Percentiles rank a stretch among this genome's conserved stretches.
phyloP scores from a whole-genome alignment of 1,140 invertebrate species.

The Portunus trituberculatus region DNA sequence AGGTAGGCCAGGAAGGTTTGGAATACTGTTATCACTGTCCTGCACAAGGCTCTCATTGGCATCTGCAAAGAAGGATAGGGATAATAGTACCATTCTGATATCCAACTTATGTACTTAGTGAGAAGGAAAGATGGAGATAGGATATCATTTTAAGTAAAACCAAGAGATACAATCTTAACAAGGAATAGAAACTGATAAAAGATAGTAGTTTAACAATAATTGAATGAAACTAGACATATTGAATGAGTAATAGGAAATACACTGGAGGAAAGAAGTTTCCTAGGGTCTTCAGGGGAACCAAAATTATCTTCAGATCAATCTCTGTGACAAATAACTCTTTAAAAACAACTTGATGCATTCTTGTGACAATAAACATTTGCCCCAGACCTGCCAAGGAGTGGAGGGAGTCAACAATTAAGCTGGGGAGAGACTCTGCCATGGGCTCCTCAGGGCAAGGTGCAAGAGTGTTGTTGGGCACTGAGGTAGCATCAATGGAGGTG shows the following conservation, averaged over 20 bases:
- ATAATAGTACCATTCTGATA: neutral
- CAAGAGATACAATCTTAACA: too few species aligned
- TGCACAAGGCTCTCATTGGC: slow-evolving; percentile 40
- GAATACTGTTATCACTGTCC: slow-evolving; percentile 11
- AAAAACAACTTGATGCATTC: too few species aligned
- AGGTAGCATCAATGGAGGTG: slow-evolving; percentile 31
- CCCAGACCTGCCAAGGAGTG: slow-evolving; percentile 29
- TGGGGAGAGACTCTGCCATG: neutral
- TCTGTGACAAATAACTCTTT: neutral
- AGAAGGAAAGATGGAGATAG: neutral
- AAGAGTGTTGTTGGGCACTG: slow-evolving; percentile 42
- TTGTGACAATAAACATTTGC: too few species aligned
- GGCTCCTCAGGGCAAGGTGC: slow-evolving; percentile 7
- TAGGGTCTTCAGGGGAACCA: neutral
- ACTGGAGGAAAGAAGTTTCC: neutral
- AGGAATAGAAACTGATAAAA: too few species aligned
- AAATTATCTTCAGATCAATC: neutral
- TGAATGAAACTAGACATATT: neutral
- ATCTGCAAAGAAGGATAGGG: slow-evolving; percentile 35
- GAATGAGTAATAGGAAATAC: neutral
- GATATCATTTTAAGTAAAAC: too few species aligned
- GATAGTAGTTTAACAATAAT: neutral
- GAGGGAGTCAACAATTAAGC: neutral
- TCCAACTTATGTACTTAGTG: neutral
- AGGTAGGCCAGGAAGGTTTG: slow-evolving; percentile 44